Conservation (phyloP, 2,797 vertebrate genomes). For the Pseudochaenichthys georgianus region DNA sequence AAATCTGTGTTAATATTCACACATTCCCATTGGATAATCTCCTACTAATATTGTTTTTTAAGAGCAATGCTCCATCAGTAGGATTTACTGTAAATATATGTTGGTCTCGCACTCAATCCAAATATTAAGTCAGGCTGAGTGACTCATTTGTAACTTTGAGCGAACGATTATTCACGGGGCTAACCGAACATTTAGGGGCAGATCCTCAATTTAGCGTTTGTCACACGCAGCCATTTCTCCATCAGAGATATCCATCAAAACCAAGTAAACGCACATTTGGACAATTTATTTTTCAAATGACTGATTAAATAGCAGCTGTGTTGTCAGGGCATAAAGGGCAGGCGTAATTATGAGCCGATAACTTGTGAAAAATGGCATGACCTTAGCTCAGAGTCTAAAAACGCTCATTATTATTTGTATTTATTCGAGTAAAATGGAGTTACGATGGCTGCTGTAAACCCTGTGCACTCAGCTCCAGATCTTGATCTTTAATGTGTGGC, state of each 20-base stretch:
- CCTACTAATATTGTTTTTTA: slow-evolving; percentile 41
- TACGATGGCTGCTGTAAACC: slow-evolving; percentile 27
- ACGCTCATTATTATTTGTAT: slow-evolving; percentile 1
- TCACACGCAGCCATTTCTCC: slow-evolving; percentile 59
- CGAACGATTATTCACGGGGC: slow-evolving; percentile 49
- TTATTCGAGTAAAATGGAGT: slow-evolving; percentile 29
- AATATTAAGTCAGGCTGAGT: slow-evolving; percentile 55
- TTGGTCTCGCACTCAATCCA: slow-evolving; percentile 39
- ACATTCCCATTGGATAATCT: slow-evolving; percentile 39
- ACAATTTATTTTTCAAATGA: slow-evolving; percentile 72
- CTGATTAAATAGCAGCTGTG: slow-evolving; percentile 63
- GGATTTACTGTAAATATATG: slow-evolving; percentile 58
- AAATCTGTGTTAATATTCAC: slow-evolving; percentile 62
- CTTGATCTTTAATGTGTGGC: slow-evolving; percentile 62
- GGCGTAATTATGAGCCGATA: slow-evolving; percentile 65
- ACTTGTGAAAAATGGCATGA: slow-evolving; percentile 47
- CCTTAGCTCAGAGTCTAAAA: slow-evolving; percentile 7
- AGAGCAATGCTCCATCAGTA: slow-evolving; percentile 44
- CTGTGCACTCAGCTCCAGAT: slow-evolving; percentile 37
- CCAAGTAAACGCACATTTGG: slow-evolving; percentile 43
- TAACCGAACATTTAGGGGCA: slow-evolving; percentile 45
- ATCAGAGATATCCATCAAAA: slow-evolving; percentile 66
- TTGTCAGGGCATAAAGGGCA: slow-evolving; percentile 62
- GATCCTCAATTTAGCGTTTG: slow-evolving; percentile 58
- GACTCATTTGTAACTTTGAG: slow-evolving; percentile 60